phyloP scores from a whole-genome alignment of 2,113 vertebrate genomes.

The Pterocles gutturalis region DNA sequence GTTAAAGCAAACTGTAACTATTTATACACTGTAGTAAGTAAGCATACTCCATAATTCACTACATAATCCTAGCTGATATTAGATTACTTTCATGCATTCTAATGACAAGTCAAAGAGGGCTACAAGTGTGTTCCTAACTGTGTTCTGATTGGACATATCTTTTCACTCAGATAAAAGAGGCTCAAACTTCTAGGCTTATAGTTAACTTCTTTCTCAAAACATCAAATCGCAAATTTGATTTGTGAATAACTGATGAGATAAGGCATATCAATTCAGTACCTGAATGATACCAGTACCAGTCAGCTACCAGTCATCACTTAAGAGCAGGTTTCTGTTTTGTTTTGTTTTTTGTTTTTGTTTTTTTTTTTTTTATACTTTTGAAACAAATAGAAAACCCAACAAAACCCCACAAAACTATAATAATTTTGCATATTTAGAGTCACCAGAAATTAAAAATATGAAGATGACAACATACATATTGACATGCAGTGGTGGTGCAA shows the following conservation, averaged over 20 bases:
- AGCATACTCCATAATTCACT: neutral
- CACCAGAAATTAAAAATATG: neutral
- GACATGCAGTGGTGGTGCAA: slow-evolving; percentile 96
- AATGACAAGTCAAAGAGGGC: neutral
- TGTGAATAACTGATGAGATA: neutral
- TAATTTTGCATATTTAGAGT: neutral
- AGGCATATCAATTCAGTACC: neutral
- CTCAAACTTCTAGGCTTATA: neutral
- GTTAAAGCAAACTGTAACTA: neutral
- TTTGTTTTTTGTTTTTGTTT: no score
- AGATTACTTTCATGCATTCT: neutral
- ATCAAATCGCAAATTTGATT: neutral
- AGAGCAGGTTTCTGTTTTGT: neutral
- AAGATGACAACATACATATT: slow-evolving; percentile 83
- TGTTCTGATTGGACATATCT: neutral
- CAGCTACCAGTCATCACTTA: neutral
- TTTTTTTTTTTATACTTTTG: neutral
- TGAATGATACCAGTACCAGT: neutral
- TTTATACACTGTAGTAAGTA: neutral
- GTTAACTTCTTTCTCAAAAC: neutral
- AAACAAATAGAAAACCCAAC: neutral
- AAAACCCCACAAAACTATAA: neutral
- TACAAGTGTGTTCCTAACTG: neutral
- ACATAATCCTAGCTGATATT: neutral
- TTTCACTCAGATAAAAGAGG: neutral